These are phyloP conservation scores for Gobius niger DNA, from an alignment of 2,113 vertebrate genomes.

Conservation along the genomic window DNA sequence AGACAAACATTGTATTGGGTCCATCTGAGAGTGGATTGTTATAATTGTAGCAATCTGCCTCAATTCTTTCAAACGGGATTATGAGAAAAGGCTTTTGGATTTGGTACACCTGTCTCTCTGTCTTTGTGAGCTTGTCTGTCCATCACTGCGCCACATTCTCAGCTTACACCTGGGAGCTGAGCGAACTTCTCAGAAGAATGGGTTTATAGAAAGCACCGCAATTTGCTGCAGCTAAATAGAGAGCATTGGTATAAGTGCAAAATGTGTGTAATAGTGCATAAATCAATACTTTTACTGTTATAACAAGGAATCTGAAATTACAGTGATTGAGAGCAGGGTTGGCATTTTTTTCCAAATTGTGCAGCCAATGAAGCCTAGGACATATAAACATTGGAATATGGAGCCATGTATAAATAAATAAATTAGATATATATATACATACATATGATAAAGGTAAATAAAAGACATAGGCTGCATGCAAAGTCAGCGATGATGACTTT, in stretches of 20 bases:
- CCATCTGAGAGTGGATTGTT: slow-evolving; percentile 47
- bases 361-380: no score
- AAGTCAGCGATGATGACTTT: no score
- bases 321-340: no score
- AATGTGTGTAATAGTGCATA: no score
- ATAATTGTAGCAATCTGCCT: slow-evolving; percentile 45
- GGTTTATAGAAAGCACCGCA: background rate
- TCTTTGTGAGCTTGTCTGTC: slow-evolving; percentile 32
- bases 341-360: no score
- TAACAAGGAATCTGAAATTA: no score
- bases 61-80: slow-evolving; percentile 45
- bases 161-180: slow-evolving; percentile 25
- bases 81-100: slow-evolving; percentile 28
- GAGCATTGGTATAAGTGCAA: background rate
- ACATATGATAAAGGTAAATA: no score
- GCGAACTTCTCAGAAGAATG: slow-evolving; percentile 1
- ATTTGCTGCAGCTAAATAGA: background rate
- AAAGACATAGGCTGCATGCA: no score
- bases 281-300: no score
- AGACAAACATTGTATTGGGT: background rate
- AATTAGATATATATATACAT: no score
- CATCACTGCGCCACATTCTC: slow-evolving; percentile 16
- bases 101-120: slow-evolving; percentile 18
- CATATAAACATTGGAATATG: no score
- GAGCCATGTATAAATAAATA: no score